Evolutionary conservation across 2,888 invertebrate genomes (phyloP).

Genomic region (Apantesis nais): DNA sequence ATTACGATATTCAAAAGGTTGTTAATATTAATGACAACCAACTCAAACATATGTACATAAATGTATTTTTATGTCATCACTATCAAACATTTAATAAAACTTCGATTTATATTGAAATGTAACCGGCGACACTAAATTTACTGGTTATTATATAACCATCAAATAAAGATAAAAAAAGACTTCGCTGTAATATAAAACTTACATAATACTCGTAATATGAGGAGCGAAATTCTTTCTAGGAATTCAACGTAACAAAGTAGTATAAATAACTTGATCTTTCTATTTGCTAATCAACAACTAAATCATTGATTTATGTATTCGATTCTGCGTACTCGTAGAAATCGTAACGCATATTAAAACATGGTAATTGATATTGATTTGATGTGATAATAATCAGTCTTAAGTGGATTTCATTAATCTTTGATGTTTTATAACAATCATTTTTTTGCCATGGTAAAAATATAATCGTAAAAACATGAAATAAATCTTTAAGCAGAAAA

Average conservation of each 20-base stretch:
- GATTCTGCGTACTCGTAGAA: neutral
- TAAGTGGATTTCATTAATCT: neutral
- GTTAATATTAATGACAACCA: slow-evolving; percentile 18
- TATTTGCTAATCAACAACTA: neutral
- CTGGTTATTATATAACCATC: neutral
- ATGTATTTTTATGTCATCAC: neutral
- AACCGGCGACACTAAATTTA: neutral
- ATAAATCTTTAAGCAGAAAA: neutral
- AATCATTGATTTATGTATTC: neutral
- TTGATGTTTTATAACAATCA: neutral
- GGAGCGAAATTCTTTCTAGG: neutral
- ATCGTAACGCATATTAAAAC: neutral
- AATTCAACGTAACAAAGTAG: neutral
- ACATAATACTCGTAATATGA: neutral
- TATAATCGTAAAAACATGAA: neutral
- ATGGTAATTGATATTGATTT: neutral
- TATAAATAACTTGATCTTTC: neutral
- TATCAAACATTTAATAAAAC: neutral
- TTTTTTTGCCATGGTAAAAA: neutral
- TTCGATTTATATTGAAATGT: neutral
- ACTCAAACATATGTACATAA: neutral
- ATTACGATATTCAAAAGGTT: slow-evolving; percentile 25
- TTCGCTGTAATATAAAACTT: neutral
- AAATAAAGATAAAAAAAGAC: neutral
- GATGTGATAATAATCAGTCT: neutral